Percentiles rank a stretch among this genome's conserved stretches.
phyloP scores from a whole-genome alignment of 2,797 vertebrate genomes.

The Sebastes vulpes region DNA sequence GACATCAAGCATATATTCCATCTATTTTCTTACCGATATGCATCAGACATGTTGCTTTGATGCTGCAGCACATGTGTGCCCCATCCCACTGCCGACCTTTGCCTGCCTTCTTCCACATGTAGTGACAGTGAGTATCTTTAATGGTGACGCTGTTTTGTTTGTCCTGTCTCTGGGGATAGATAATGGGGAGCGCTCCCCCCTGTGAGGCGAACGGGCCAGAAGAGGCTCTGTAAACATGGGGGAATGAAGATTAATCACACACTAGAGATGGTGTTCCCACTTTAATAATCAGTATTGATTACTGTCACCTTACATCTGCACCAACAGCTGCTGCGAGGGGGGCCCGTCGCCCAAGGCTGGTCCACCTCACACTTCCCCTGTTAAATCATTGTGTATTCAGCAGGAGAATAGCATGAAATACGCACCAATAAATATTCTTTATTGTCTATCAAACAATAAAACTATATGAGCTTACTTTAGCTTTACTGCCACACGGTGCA shows the following conservation, averaged over 20 bases:
- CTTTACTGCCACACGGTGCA: not conserved
- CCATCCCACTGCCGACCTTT: slow-evolving; percentile 18
- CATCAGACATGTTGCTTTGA: not conserved
- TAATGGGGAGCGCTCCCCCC: slow-evolving; percentile 64
- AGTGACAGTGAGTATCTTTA: slow-evolving; percentile 73
- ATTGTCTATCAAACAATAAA: slow-evolving; percentile 47
- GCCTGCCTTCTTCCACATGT: slow-evolving; percentile 7
- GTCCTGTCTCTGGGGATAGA: slow-evolving; percentile 72
- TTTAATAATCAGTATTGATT: slow-evolving; percentile 88
- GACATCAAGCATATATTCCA: not conserved
- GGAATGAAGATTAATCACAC: slow-evolving; percentile 87
- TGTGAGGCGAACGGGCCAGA: slow-evolving; percentile 63
- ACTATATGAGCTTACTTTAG: not conserved
- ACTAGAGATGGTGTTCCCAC: slow-evolving; percentile 81
- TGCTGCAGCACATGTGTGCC: not conserved
- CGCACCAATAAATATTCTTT: slow-evolving; percentile 50
- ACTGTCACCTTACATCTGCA: slow-evolving; percentile 85
- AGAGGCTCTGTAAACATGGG: slow-evolving; percentile 80
- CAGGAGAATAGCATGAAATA: slow-evolving; percentile 38
- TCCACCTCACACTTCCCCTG: slow-evolving; percentile 59
- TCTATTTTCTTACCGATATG: not conserved
- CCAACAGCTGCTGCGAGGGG: slow-evolving; percentile 77
- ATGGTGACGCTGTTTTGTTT: slow-evolving; percentile 78
- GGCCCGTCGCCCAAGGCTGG: slow-evolving; percentile 61
- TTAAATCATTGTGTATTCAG: slow-evolving; percentile 64